Evolutionary conservation across 1,140 invertebrate species (phyloP).

Genomic region (Trichonephila inaurata): DNA sequence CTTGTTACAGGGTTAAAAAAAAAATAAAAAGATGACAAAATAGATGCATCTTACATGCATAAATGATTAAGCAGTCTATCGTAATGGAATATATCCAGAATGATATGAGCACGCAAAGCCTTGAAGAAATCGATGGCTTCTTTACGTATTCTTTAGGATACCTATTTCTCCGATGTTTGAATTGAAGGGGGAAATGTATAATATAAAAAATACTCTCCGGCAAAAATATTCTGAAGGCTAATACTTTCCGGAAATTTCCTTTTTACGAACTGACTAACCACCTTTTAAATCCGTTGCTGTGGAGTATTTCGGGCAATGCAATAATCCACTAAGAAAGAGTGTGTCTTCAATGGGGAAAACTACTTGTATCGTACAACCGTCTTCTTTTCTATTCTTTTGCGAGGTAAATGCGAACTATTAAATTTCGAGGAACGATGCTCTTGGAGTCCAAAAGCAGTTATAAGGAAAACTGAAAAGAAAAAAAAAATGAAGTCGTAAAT

Average conservation of each 20-base stretch:
- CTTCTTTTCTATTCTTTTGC: neutral
- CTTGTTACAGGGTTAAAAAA: neutral
- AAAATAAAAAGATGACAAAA: conserved; percentile 28
- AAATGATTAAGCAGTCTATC: conserved; percentile 44
- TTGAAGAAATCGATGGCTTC: neutral
- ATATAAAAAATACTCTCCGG: neutral
- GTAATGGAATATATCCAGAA: conserved; percentile 51
- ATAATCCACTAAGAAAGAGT: neutral
- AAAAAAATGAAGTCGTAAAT: conserved; percentile 55
- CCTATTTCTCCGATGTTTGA: neutral
- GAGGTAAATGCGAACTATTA: neutral
- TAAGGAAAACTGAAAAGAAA: neutral
- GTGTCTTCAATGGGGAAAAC: neutral
- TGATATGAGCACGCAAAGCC: conserved; percentile 31
- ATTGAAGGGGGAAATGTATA: neutral
- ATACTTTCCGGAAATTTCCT: neutral
- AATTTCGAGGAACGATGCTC: neutral
- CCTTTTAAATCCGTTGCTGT: conserved; percentile 28
- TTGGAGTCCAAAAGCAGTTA: neutral
- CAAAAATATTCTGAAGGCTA: neutral
- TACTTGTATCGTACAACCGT: neutral
- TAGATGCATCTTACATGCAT: conserved; percentile 15
- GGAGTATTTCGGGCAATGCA: neutral
- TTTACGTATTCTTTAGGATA: neutral
- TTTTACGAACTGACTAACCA: neutral